A percentile compares a stretch with the other conserved stretches of the same genome.
Evolutionary conservation across 1,140 invertebrate genomes (phyloP).

Genomic region (Cheumatopsyche charites): DNA sequence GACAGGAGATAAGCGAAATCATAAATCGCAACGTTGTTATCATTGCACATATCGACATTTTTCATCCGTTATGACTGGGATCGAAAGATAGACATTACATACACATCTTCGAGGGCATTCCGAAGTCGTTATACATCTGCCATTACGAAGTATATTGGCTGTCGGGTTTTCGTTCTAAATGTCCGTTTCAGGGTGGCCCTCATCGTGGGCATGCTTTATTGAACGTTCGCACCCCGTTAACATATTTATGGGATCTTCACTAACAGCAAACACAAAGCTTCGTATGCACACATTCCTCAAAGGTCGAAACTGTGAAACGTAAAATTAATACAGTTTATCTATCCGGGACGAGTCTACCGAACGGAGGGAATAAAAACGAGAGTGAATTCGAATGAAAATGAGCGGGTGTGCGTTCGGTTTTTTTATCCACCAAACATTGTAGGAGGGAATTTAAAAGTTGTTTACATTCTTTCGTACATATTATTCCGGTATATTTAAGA

Average conservation of each 20-base stretch:
- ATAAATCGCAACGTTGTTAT: background rate
- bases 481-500: no score
- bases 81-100: background rate
- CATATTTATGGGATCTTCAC: conserved; percentile 39
- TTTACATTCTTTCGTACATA: no score
- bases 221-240: conserved; percentile 41
- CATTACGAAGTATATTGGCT: conserved; percentile 26
- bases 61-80: background rate
- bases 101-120: conserved; percentile 12
- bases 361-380: no score
- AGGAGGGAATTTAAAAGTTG: no score
- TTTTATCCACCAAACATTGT: no score
- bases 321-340: no score
- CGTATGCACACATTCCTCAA: conserved; percentile 2
- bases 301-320: no score
- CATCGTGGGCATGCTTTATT: conserved; percentile 37
- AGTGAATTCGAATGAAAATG: no score
- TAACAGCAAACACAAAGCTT: conserved; percentile 3
- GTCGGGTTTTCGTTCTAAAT: conserved; percentile 26
- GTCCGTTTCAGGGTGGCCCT: conserved; percentile 40
- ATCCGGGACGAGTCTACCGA: no score
- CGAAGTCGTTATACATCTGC: conserved; percentile 28
- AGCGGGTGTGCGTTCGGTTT: no score
- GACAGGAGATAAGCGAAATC: background rate
- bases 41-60: background rate